These are phyloP conservation scores for Delia radicum DNA, from an alignment of 1,140 invertebrate genomes.

Conservation along the genomic window DNA sequence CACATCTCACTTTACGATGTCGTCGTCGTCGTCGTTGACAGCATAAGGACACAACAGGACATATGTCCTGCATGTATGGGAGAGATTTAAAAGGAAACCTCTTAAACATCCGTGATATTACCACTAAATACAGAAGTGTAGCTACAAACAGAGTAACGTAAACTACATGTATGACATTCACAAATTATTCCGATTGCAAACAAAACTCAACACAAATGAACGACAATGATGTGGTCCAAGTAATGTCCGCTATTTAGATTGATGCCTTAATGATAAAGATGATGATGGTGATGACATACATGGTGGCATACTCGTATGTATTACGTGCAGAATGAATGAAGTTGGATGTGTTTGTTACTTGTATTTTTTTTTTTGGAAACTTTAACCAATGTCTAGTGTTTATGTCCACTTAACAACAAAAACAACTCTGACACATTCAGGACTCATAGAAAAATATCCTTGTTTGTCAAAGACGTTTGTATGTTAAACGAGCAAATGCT, in stretches of 20 bases:
- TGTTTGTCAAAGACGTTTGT: neutral
- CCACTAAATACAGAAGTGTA: neutral
- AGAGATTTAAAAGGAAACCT: slow-evolving; percentile 12
- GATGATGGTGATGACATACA: neutral
- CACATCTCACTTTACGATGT: neutral
- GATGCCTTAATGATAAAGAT: slow-evolving; percentile 8
- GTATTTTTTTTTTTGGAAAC: neutral
- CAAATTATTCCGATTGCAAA: neutral
- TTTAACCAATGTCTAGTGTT: neutral
- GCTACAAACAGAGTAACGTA: neutral
- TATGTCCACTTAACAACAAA: neutral
- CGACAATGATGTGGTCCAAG: neutral
- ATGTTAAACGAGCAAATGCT: neutral
- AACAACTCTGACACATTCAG: no score
- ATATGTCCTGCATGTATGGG: neutral
- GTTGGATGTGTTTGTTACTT: neutral
- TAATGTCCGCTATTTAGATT: slow-evolving; percentile 22
- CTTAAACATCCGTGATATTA: slow-evolving; percentile 20
- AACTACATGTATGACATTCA: neutral
- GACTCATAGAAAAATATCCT: neutral
- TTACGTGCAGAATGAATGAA: neutral
- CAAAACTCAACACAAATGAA: neutral
- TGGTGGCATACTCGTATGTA: neutral
- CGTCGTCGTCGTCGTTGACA: neutral
- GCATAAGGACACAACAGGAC: neutral